Conservation (phyloP, 1,140 invertebrate genomes). For the Philotrypesis tridentata region DNA sequence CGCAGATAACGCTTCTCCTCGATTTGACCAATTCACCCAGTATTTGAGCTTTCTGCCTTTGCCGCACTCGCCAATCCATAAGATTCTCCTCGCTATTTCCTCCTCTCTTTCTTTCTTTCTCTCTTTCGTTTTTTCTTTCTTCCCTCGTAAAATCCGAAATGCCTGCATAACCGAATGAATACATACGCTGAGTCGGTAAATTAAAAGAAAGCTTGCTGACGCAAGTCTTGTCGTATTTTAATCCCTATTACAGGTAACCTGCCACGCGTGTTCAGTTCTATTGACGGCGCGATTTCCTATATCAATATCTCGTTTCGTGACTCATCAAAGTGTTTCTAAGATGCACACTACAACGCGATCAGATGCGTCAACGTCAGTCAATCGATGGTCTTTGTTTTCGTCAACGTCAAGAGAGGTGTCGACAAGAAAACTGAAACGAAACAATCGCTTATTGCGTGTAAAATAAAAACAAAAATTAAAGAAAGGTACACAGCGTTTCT, state of each 20-base stretch:
- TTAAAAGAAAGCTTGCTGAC: neutral
- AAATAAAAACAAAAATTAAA: neutral
- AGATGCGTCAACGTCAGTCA: neutral
- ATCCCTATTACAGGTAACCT: neutral
- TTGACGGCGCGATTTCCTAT: neutral
- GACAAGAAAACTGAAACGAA: neutral
- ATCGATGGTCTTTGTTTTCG: neutral
- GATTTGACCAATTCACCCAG: slow-evolving; percentile 59
- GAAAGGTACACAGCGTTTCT: neutral
- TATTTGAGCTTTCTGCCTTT: neutral
- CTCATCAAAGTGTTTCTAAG: too few species aligned
- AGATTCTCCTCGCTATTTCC: neutral
- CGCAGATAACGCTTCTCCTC: slow-evolving; percentile 54
- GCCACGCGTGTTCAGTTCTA: neutral
- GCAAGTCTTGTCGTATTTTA: too few species aligned
- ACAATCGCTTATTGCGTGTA: neutral
- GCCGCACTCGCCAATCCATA: slow-evolving; percentile 10
- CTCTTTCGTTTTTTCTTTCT: neutral
- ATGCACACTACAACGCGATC: neutral
- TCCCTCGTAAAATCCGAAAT: neutral
- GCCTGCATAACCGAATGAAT: neutral
- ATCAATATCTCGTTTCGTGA: neutral
- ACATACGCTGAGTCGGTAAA: neutral
- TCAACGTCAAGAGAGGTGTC: neutral
- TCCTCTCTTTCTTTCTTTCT: neutral